Conservation (phyloP, 2,113 vertebrate genomes). For the Puma concolor region DNA sequence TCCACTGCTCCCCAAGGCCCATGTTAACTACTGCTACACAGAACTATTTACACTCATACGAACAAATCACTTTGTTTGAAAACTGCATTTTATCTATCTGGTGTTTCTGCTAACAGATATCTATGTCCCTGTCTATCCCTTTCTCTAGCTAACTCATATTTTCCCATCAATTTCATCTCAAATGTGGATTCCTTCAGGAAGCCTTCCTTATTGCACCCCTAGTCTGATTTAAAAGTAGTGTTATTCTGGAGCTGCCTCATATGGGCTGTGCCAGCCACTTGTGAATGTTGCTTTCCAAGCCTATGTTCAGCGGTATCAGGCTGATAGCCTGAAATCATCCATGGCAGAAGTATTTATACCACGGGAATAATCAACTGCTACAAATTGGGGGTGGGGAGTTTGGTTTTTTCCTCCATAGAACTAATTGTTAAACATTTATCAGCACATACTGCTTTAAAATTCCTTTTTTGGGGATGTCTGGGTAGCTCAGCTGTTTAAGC, state of each 20-base stretch:
- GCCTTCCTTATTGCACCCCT: not conserved
- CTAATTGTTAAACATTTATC: not conserved
- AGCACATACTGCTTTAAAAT: not conserved
- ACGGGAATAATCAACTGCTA: not conserved
- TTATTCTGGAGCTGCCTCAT: not conserved
- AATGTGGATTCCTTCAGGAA: not conserved
- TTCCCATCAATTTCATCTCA: not conserved
- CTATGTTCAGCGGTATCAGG: not conserved
- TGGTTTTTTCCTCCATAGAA: not conserved
- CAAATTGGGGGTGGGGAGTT: not conserved
- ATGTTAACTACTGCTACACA: not conserved
- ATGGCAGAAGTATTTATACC: not conserved
- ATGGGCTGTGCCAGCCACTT: not conserved
- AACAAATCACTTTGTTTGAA: not conserved
- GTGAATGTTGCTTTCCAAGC: not conserved
- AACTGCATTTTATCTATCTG: not conserved
- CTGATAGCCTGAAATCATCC: not conserved
- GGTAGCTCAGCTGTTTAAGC: no score
- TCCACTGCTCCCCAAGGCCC: not conserved
- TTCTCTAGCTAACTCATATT: not conserved
- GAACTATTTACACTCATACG: not conserved
- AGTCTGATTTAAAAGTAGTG: not conserved
- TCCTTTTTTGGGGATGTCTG: no score
- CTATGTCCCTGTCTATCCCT: not conserved
- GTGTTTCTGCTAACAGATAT: not conserved